Conservation (phyloP, 2,113 vertebrate species). For the Tychaedon coryphoeus region DNA sequence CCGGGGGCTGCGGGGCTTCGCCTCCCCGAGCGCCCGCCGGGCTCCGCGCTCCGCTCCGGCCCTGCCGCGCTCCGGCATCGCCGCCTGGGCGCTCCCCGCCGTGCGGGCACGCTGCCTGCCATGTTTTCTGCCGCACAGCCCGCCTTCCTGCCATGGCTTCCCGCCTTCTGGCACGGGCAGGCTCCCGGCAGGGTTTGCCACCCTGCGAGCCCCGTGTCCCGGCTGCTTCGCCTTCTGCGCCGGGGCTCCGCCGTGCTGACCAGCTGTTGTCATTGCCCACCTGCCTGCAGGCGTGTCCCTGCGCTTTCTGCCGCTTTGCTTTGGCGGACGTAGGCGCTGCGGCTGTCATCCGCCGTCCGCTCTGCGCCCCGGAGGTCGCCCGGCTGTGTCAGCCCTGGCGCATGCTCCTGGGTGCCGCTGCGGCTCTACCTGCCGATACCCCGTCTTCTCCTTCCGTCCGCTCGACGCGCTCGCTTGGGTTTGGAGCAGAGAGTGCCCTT, state of each 20-base stretch:
- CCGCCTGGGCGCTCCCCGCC: neutral
- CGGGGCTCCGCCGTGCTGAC: fast-evolving
- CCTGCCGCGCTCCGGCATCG: neutral
- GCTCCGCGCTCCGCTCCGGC: neutral
- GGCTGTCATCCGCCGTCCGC: neutral
- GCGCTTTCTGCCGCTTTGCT: fast-evolving
- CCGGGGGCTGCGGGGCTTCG: neutral
- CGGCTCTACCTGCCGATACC: fast-evolving
- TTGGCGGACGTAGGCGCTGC: fast-evolving
- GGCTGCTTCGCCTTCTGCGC: fast-evolving
- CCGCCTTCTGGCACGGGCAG: neutral
- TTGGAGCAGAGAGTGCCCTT: neutral
- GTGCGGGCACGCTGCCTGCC: neutral
- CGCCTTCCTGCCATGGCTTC: neutral
- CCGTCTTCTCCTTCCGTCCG: fast-evolving
- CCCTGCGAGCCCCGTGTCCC: neutral
- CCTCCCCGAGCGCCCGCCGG: neutral
- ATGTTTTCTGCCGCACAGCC: neutral
- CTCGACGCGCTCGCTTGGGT: fast-evolving
- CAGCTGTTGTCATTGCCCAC: neutral
- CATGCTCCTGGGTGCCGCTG: neutral
- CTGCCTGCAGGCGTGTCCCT: fast-evolving
- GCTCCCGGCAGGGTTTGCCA: neutral
- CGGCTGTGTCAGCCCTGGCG: fast-evolving
- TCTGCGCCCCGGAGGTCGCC: neutral